These are phyloP conservation scores for Eutrigla gurnardus DNA, from an alignment of 2,797 vertebrate genomes.

Conservation along the genomic window DNA sequence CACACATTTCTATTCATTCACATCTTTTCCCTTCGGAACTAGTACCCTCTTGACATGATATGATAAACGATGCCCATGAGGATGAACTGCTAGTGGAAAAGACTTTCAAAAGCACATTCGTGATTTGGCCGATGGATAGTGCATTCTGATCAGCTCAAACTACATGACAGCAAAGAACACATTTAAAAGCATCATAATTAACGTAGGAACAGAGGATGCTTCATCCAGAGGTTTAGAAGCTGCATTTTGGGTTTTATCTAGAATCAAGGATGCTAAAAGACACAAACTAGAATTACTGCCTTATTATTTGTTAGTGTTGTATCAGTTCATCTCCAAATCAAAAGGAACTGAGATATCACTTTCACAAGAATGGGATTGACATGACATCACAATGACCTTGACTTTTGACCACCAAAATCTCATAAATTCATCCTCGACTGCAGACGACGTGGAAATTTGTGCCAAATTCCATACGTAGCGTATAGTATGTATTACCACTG, in stretches of 20 bases:
- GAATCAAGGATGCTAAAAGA: conserved; percentile 2
- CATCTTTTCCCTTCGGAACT: conserved; percentile 9
- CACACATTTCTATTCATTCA: conserved; percentile 26
- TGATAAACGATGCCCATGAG: conserved; percentile 10
- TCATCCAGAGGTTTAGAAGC: not conserved
- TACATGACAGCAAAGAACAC: not conserved
- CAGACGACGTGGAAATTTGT: too few relatives aligned
- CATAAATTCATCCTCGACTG: too few relatives aligned
- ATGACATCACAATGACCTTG: too few relatives aligned
- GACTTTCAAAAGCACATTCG: conserved; percentile 5
- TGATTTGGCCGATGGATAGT: conserved; percentile 3
- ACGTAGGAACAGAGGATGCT: not conserved
- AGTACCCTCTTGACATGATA: not conserved
- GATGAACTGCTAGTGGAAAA: conserved; percentile 7
- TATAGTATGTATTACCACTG: not conserved
- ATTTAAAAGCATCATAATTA: not conserved
- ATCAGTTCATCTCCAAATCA: too few relatives aligned
- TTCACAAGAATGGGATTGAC: too few relatives aligned
- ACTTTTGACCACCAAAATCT: too few relatives aligned
- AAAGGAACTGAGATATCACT: too few relatives aligned
- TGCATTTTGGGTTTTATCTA: not conserved
- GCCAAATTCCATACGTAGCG: not conserved
- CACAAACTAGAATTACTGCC: not conserved
- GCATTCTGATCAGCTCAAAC: conserved; percentile 13
- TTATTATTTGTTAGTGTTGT: too few relatives aligned